Conservation (phyloP, 2,797 vertebrate species). For the Fistularia tabacaria region DNA sequence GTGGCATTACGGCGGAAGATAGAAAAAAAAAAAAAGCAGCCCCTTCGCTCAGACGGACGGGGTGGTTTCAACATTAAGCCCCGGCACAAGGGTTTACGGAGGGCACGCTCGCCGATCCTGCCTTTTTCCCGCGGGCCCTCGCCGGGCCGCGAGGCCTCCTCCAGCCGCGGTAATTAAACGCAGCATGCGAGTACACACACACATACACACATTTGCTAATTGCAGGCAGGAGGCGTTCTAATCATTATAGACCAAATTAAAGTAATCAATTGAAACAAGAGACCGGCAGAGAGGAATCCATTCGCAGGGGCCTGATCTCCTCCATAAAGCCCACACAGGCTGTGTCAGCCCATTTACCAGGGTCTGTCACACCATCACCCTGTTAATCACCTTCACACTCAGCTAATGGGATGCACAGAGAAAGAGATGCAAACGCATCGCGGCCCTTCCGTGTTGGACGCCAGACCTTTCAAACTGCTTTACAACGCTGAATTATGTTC, state of each 20-base stretch:
- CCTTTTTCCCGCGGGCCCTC: conserved; percentile 41
- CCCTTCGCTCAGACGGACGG: too few relatives aligned
- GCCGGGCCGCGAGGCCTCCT: conserved; percentile 54
- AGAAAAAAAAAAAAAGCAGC: too few relatives aligned
- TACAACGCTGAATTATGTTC: conserved; percentile 32
- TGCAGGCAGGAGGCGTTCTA: conserved; percentile 55
- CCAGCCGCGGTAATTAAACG: conserved; percentile 70
- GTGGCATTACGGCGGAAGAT: too few relatives aligned
- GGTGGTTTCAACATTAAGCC: too few relatives aligned
- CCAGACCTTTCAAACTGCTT: conserved; percentile 23
- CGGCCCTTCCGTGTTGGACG: conserved; percentile 1
- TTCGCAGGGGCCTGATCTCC: conserved; percentile 40
- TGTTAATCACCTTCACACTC: conserved; percentile 42
- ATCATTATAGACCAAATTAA: conserved; percentile 68
- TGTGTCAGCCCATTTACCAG: conserved; percentile 49
- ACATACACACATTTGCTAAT: conserved; percentile 43
- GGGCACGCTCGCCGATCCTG: conserved; percentile 44
- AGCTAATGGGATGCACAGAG: conserved; percentile 26
- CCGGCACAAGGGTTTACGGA: conserved; percentile 33
- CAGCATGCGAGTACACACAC: conserved; percentile 39
- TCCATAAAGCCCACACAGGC: conserved; percentile 41
- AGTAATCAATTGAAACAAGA: conserved; percentile 67
- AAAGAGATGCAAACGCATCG: conserved; percentile 20
- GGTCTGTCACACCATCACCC: conserved; percentile 32
- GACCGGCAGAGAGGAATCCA: conserved; percentile 59